Evolutionary conservation across 2,888 invertebrate genomes (phyloP).

Genomic region (Drosophila picticornis): DNA sequence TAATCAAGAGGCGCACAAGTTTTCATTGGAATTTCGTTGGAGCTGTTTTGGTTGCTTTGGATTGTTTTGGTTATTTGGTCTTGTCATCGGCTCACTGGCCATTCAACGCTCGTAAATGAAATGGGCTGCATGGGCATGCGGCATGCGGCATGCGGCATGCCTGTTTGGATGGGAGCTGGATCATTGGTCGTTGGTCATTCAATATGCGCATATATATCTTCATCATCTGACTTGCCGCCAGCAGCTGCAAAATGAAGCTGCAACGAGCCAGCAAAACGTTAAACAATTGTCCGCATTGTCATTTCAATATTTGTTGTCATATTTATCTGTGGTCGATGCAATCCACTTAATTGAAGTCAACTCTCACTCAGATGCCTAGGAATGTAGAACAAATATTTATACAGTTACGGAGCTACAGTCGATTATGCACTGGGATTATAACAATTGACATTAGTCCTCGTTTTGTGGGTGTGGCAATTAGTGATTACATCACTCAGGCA

Average conservation of each 20-base stretch:
- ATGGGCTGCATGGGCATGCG: constrained; percentile 28
- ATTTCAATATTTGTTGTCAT: constrained; percentile 55
- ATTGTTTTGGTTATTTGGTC: constrained; percentile 50
- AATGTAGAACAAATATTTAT: constrained; percentile 27
- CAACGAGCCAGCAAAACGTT: constrained; percentile 38
- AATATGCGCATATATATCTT: constrained; percentile 64
- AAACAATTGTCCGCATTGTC: constrained; percentile 64
- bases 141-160: constrained; percentile 14
- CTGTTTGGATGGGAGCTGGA: constrained; percentile 22
- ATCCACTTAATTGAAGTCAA: constrained; percentile 50
- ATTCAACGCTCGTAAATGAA: constrained; percentile 42
- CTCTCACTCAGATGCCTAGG: constrained; percentile 26
- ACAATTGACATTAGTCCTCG: not conserved
- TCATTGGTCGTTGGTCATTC: constrained; percentile 66
- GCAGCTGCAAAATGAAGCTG: constrained; percentile 44
- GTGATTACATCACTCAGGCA: not conserved
- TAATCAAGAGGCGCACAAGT: constrained; percentile 57
- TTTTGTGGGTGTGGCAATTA: not conserved
- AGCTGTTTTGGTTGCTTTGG: constrained; percentile 44
- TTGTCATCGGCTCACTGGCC: constrained; percentile 53
- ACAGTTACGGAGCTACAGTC: not conserved
- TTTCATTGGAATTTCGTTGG: constrained; percentile 61
- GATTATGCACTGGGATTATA: not conserved
- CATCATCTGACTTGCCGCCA: constrained; percentile 27
- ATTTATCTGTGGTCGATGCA: constrained; percentile 58